phyloP scores from a whole-genome alignment of 2,113 vertebrate genomes.

The Formicarius rufipectus region DNA sequence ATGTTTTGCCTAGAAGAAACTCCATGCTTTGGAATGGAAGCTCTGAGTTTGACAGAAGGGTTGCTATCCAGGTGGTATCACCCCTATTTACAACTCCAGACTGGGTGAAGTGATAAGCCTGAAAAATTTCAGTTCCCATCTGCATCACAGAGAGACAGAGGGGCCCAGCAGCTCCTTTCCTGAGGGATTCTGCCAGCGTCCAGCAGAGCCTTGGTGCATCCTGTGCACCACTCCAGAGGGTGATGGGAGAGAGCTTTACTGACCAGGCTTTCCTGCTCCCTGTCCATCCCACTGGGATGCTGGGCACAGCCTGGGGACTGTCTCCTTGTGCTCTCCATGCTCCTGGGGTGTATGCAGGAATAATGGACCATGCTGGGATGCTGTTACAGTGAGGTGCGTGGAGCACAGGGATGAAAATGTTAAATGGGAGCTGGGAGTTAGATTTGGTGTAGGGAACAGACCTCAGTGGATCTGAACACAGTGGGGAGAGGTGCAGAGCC shows the following conservation, averaged over 20 bases:
- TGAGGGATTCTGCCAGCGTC: not conserved
- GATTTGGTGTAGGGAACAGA: not conserved
- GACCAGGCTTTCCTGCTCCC: not conserved
- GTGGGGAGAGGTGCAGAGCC: not conserved
- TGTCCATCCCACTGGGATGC: not conserved
- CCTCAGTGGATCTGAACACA: not conserved
- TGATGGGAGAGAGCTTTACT: not conserved
- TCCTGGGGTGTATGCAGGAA: not conserved
- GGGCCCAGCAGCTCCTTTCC: not conserved
- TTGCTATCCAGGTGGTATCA: not conserved
- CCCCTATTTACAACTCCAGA: not conserved
- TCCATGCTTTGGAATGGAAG: not conserved
- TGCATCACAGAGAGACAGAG: not conserved
- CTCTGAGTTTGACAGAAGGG: not conserved
- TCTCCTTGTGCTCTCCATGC: not conserved
- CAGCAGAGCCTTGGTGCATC: not conserved
- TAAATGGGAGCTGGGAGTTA: not conserved
- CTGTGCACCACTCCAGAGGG: rapidly evolving
- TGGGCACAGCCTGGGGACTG: not conserved
- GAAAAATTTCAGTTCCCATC: not conserved
- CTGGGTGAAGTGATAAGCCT: not conserved
- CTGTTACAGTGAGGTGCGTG: not conserved
- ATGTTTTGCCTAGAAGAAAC: not conserved
- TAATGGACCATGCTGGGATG: not conserved
- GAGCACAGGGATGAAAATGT: not conserved